These are phyloP conservation scores for Boloria euphrosyne DNA, from an alignment of 2,888 invertebrate genomes.

Conservation along the genomic window DNA sequence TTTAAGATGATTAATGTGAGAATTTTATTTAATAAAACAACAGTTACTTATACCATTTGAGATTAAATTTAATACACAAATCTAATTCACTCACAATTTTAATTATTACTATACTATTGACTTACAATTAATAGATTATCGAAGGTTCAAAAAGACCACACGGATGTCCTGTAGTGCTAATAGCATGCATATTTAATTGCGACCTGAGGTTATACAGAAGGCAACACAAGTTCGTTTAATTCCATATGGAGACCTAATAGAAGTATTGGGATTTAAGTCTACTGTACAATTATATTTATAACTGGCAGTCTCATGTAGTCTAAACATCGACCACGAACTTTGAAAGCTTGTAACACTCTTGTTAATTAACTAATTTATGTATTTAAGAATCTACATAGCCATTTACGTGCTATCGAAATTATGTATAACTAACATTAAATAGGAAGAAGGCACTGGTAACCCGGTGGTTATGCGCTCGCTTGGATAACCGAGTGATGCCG, in stretches of 20 bases:
- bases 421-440: background rate
- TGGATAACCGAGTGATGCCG: too few relatives aligned
- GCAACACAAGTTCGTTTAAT: background rate
- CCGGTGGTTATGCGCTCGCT: too few relatives aligned
- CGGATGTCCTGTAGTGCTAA: conserved; percentile 50
- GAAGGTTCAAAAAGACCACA: conserved; percentile 46
- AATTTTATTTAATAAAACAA: too few relatives aligned
- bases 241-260: background rate
- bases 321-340: conserved; percentile 28
- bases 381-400: conserved; percentile 13
- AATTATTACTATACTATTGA: conserved; percentile 23
- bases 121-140: conserved; percentile 39
- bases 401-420: background rate
- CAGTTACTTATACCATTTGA: background rate
- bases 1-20: too few relatives aligned
- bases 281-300: conserved; percentile 45
- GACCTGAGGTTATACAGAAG: conserved; percentile 43
- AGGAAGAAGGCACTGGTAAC: too few relatives aligned
- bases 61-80: background rate
- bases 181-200: conserved; percentile 49
- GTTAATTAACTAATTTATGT: conserved; percentile 55
- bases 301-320: conserved; percentile 41
- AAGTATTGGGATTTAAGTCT: conserved; percentile 2
- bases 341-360: conserved; percentile 47
- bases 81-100: conserved; percentile 31